phyloP scores from a whole-genome alignment of 2,888 invertebrate genomes.

The Odontothrips loti region DNA sequence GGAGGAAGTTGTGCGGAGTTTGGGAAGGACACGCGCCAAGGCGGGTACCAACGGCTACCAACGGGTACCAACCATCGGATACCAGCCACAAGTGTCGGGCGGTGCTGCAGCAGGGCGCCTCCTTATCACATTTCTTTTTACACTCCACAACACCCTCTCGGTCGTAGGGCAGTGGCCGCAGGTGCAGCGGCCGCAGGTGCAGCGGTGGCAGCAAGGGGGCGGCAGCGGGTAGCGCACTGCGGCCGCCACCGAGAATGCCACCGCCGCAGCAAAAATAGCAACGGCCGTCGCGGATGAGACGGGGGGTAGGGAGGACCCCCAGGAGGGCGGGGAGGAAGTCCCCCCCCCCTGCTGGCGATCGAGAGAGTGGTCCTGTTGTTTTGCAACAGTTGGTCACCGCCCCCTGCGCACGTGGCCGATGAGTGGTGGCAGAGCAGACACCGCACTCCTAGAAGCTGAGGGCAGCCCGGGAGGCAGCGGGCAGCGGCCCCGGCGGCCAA shows the following conservation, averaged over 20 bases:
- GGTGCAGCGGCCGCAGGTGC: too few relatives aligned
- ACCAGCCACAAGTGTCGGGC: too few relatives aligned
- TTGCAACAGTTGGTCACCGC: conserved; percentile 19
- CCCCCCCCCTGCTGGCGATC: background rate
- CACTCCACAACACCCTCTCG: too few relatives aligned
- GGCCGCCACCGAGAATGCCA: background rate
- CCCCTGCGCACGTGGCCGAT: background rate
- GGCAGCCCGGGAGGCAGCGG: background rate
- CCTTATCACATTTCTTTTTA: too few relatives aligned
- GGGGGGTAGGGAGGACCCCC: background rate
- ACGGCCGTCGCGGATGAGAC: background rate
- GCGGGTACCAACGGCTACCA: too few relatives aligned
- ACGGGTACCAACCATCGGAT: too few relatives aligned
- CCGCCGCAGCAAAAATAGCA: conserved; percentile 12
- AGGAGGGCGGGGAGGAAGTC: background rate
- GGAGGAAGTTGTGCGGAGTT: too few relatives aligned
- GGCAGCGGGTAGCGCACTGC: background rate
- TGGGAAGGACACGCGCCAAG: too few relatives aligned
- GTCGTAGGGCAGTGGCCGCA: too few relatives aligned
- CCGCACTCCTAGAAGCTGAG: background rate
- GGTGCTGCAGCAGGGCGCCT: too few relatives aligned
- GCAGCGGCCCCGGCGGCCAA: background rate
- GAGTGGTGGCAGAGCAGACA: background rate
- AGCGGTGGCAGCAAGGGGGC: too few relatives aligned
- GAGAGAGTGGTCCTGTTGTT: background rate